Base-by-base conservation (phyloP, 2,797 vertebrate species). In the Smutsia gigantea region DNA sequence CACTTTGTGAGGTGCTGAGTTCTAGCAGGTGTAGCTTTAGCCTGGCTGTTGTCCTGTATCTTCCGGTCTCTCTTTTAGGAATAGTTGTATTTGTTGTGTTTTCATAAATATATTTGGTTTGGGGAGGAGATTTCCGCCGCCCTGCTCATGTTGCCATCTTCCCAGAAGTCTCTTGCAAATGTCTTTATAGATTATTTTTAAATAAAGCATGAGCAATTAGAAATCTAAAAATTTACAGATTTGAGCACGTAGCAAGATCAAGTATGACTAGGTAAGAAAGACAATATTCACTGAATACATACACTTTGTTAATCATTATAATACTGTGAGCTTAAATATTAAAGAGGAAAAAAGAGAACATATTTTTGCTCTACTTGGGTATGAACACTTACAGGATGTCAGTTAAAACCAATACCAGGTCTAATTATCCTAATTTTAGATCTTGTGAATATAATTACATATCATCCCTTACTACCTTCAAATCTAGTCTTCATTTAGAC, bases 401-500 rank as follows among this genome's bases (percentile, higher is more conserved):
- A 64, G 39, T 49, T 93, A 94, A 97, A 96, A 86, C 49, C 57
- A 87, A 74, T 53, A 84, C 12, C 17, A 86, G 66, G 17, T 88
- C 27, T 90, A 91, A 77, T 87, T 90, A 94, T 92, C 21, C 37
- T 17, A 85, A 74, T 71, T 88, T 25, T 94, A n/a, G n/a, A 68
- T 55, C 23, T 94, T 81, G 87, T 75, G 83, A 87, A 83, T 71
- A 82, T 86, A 90, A 86, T 61, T 93, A 88, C 5, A 98, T n/a
- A 78, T 68, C 27, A 11, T 53, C 25, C 53, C 34, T 94, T 75
- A 64, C 4, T 39, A 46, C 19, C 51, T 95, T 49, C n/a, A 90
- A 86, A 92, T 84, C 46, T 69, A 86, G 49, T 63, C 61, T 64
- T 87, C 34, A 93, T 39, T 93, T 55, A 82, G n/a, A 86, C 7